Base-by-base conservation (phyloP, 2,888 invertebrate genomes). In the Sarcophaga subvicina region DNA sequence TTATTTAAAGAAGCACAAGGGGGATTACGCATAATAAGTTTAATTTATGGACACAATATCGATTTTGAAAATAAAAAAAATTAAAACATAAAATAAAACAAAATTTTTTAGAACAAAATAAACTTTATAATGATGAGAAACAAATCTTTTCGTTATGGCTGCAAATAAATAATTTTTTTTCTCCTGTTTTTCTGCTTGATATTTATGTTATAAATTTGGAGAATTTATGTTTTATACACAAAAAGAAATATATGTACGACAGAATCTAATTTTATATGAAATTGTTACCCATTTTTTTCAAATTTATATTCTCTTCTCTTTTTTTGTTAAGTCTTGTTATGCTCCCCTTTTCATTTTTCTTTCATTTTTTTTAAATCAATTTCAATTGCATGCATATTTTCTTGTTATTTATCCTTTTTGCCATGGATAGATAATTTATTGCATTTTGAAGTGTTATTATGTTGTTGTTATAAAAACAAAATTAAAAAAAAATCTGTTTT, bases 391-490 rank as follows among this genome's bases (percentile, higher is more conserved):
- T 86, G 83, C 77, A 72, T 73, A 14, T 69, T 25, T 49, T 59
- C 69, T 83, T 80, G 71, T 80, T 79, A 70, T 86, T 83, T 86
- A 77, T 86, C 81, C 81, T 87, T 37, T 54, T 85, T 85, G 69
- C 83, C 79, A 87, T 84, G 81, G 87, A 87, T 87, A 85, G 87
- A 87, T 87, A 87, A 87, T 87, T 87, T 87, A 87, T 87, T 87
- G 87, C 87, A 87, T 84, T 87, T 87, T 87, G 87, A 87, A 87
- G 87, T 87, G 85, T 87, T 87, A 87, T 87, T 87, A 87, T 86
- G 83, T 79, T 83, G 79, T 71, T 69, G 49, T 70, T 70, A n/a
- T 60, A 72, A 73, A 47, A 73, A 66, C 66, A 66, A 73, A 64
- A 77, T 45, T 11, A 67, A 45, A 45, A 37, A 20, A 17, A 45